Percentiles rank a stretch among this genome's conserved stretches.
phyloP scores from a whole-genome alignment of 2,888 invertebrate genomes.

The Spodoptera littoralis region DNA sequence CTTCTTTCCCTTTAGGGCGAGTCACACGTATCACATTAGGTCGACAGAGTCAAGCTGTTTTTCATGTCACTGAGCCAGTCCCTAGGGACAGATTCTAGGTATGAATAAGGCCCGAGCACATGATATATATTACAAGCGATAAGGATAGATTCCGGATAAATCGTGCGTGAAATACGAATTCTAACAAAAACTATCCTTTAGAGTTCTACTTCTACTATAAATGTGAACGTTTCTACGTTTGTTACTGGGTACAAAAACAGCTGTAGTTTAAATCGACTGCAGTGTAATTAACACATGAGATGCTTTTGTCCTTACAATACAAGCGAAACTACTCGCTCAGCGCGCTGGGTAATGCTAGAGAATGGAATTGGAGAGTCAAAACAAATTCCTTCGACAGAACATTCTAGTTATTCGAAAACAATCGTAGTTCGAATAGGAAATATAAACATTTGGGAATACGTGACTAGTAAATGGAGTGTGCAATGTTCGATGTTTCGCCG shows the following conservation, averaged over 20 bases:
- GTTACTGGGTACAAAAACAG: too few species aligned
- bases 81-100: slow-evolving; percentile 20
- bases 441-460: slow-evolving; percentile 35
- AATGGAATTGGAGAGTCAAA: slow-evolving; percentile 29
- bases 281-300: too few species aligned
- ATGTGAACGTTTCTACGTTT: too few species aligned
- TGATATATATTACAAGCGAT: slow-evolving; percentile 16
- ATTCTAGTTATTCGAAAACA: slow-evolving; percentile 31
- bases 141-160: slow-evolving; percentile 17
- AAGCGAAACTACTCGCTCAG: too few species aligned
- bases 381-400: slow-evolving; percentile 36
- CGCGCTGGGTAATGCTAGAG: background rate
- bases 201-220: slow-evolving; percentile 2
- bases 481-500: slow-evolving; percentile 24
- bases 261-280: too few species aligned
- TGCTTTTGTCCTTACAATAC: too few species aligned
- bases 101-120: slow-evolving; percentile 16
- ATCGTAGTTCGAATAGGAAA: slow-evolving; percentile 19
- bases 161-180: slow-evolving; percentile 12
- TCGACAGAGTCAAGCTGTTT: slow-evolving; percentile 21
- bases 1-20: slow-evolving; percentile 1
- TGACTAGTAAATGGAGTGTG: slow-evolving; percentile 23
- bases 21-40: slow-evolving; percentile 27
- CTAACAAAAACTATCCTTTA: slow-evolving; percentile 11
- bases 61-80: slow-evolving; percentile 15